Conservation (phyloP, 53 echinoderm and acorn worm species). For the Actinopyga echinites region DNA sequence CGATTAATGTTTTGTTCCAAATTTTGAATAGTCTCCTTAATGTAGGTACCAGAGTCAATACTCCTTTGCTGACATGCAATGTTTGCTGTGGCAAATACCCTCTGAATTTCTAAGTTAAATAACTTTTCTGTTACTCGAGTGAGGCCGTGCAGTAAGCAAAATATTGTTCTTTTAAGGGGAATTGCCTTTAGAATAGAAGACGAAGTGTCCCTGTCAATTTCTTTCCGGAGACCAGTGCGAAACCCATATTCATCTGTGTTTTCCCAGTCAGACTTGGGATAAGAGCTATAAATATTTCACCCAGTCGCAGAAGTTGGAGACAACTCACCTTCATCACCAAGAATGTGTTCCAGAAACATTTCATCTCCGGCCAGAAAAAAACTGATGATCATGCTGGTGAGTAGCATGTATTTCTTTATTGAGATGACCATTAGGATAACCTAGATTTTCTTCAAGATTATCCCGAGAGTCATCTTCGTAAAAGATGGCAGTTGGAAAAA, state of each 20-base stretch:
- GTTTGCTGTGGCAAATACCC: slow-evolving; percentile 46
- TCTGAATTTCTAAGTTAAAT: slow-evolving; percentile 52
- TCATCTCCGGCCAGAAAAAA: too few relatives aligned
- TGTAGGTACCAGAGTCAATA: neutral
- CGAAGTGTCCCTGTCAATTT: too few relatives aligned
- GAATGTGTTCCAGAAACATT: too few relatives aligned
- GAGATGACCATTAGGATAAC: too few relatives aligned
- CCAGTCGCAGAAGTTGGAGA: too few relatives aligned
- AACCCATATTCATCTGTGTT: neutral
- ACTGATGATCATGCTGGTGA: too few relatives aligned
- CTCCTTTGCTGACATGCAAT: slow-evolving; percentile 1
- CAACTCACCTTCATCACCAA: too few relatives aligned
- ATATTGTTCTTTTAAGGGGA: slow-evolving; percentile 45
- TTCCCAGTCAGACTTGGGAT: neutral
- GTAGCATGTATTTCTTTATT: too few relatives aligned
- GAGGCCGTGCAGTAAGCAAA: slow-evolving; percentile 54
- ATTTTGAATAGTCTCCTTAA: slow-evolving; percentile 3
- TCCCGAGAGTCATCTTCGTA: too few relatives aligned
- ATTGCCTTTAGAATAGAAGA: slow-evolving; percentile 47
- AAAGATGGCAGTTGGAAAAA: too few relatives aligned
- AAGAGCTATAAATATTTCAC: neutral
- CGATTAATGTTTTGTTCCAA: slow-evolving; percentile 46
- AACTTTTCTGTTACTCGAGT: slow-evolving; percentile 55
- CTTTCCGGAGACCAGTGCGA: too few relatives aligned
- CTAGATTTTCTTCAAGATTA: too few relatives aligned